Evolutionary conservation across 1,140 invertebrate species (phyloP), one percentile per base, ranked within the genome.

Genomic region (Lepidostoma basale): DNA sequence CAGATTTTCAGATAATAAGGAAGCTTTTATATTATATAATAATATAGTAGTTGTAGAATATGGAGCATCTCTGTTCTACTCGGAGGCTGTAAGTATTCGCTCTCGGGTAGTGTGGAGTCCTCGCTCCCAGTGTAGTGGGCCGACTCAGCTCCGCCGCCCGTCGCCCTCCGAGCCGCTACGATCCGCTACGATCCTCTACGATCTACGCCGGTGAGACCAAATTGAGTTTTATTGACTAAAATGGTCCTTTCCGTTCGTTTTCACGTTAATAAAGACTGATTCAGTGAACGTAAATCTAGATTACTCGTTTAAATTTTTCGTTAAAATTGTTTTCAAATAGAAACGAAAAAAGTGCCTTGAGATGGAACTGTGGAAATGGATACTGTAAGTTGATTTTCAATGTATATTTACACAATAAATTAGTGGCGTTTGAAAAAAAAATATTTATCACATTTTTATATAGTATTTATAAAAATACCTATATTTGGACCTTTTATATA

Each of bases 141-240:
- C 69, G 63, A 1, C 42, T 63, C 26, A 26, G 62, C 62, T 47
- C 47, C 63, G 44, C 42, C 63, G 28, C 36, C 62, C 40, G 69
- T 56, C 39, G 54, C 25, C 52, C 47, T 63, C n/a, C n/a, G n/a
- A n/a, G n/a, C n/a, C n/a, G n/a, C 62, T 58, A 36, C 64, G 64
- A 67, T 36, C 49, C 49, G 56, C 33, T 52, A 33, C 52, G 26
- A 14, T n/a, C n/a, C n/a, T n/a, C n/a, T n/a, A n/a, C 20, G 49
- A 44, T 62, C 69, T 36, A 45, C 36, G 36, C 60, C 45, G 63
- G 16, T 20, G 49, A 33, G 25, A 49, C 56, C 54, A 70, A 65
- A 66, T 70, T 70, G 62, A 70, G 44, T 70, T 70, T 70, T 66
- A 66, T 66, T 64, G 68, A 66, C 39, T 65, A 42, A 70, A 65